phyloP scores from a whole-genome alignment of 2,113 vertebrate genomes.

The Colossoma macropomum region DNA sequence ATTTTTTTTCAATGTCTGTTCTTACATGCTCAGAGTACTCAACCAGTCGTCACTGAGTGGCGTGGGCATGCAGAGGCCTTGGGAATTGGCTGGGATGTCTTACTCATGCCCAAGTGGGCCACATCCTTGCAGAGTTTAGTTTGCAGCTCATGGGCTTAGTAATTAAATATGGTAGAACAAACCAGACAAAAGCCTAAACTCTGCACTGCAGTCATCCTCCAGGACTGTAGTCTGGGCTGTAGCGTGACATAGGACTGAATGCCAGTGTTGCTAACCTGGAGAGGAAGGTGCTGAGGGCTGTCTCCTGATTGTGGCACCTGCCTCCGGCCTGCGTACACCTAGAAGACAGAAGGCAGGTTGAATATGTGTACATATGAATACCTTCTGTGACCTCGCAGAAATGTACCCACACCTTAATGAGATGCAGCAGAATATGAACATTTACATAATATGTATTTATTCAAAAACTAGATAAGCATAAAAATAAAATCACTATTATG shows the following conservation, averaged over 20 bases:
- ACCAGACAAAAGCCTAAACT: not conserved
- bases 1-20: not conserved
- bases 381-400: too few species aligned
- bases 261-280: slow-evolving; percentile 71
- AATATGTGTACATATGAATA: too few species aligned
- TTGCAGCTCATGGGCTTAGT: too few species aligned
- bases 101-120: not conserved
- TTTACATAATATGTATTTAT: too few species aligned
- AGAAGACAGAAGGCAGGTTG: not conserved
- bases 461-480: too few species aligned
- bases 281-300: slow-evolving; percentile 66
- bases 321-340: slow-evolving; percentile 76
- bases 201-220: not conserved
- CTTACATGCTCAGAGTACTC: too few species aligned
- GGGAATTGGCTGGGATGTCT: not conserved
- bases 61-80: not conserved
- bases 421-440: too few species aligned
- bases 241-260: not conserved
- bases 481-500: too few species aligned
- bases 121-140: not conserved
- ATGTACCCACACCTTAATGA: too few species aligned
- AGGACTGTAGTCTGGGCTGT: not conserved
- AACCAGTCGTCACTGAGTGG: too few species aligned
- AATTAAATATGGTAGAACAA: too few species aligned
- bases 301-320: slow-evolving; percentile 71